These are phyloP conservation scores for Archips xylosteana DNA, from an alignment of 2,888 invertebrate genomes.

Conservation along the genomic window DNA sequence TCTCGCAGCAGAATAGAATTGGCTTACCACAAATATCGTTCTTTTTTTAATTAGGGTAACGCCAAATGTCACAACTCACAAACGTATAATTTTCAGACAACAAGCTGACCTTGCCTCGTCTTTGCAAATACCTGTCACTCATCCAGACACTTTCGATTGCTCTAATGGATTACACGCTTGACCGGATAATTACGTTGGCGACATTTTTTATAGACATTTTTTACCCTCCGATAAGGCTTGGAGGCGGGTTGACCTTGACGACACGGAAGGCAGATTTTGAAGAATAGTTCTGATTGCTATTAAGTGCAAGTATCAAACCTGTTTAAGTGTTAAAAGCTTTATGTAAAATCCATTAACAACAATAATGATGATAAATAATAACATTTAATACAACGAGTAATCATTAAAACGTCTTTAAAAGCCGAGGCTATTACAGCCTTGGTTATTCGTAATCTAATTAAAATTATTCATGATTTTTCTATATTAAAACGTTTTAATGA, in stretches of 20 bases:
- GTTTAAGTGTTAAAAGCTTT: constrained; percentile 34
- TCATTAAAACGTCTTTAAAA: background rate
- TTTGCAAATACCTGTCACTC: constrained; percentile 59
- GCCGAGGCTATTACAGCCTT: background rate
- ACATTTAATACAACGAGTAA: background rate
- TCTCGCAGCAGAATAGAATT: background rate
- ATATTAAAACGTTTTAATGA: constrained; percentile 17
- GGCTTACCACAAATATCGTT: background rate
- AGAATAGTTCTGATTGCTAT: constrained; percentile 55
- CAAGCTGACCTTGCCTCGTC: constrained; percentile 67
- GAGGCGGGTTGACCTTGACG: constrained; percentile 62
- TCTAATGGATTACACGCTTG: constrained; percentile 51
- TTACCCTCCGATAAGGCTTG: constrained; percentile 49
- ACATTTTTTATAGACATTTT: constrained; percentile 51
- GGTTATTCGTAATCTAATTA: constrained; percentile 4
- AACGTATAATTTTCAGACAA: constrained; percentile 61
- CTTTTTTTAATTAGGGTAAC: constrained; percentile 6
- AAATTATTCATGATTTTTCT: constrained; percentile 7
- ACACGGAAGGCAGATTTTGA: constrained; percentile 68
- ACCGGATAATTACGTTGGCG: constrained; percentile 55
- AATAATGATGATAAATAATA: constrained; percentile 3
- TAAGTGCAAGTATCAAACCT: constrained; percentile 42
- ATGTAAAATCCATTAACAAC: constrained; percentile 18
- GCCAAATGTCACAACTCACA: constrained; percentile 18
- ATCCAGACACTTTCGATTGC: constrained; percentile 46